phyloP scores from a whole-genome alignment of 2,797 vertebrate genomes.

The Sarcophilus harrisii region DNA sequence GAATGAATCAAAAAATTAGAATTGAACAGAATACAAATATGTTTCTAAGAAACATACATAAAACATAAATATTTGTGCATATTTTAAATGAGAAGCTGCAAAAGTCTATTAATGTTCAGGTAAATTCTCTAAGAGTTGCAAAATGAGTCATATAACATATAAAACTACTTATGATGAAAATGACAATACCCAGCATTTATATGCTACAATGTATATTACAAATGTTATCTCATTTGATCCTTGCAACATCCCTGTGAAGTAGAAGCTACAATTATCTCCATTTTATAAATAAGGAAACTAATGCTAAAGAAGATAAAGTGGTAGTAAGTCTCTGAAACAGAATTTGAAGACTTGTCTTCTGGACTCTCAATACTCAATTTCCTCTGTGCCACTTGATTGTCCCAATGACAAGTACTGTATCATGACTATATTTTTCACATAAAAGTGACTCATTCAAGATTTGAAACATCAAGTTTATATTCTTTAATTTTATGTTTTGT shows the following conservation, averaged over 20 bases:
- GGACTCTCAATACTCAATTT: no score
- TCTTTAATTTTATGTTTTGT: background rate
- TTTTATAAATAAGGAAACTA: no score
- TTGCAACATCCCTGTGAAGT: no score
- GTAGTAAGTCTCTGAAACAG: background rate
- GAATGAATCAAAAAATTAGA: no score
- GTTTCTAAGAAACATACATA: no score
- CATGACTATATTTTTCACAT: background rate
- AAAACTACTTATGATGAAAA: background rate
- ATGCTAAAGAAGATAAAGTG: background rate
- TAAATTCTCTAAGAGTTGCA: background rate
- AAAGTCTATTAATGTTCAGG: background rate
- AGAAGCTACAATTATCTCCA: no score
- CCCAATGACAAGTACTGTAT: background rate
- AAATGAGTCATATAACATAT: background rate
- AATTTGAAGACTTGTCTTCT: background rate
- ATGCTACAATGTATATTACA: no score
- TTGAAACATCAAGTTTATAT: slow-evolving; percentile 2
- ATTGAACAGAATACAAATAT: background rate
- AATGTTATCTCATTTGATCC: no score
- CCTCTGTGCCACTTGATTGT: background rate
- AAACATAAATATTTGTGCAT: background rate
- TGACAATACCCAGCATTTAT: no score
- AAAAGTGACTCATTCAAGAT: rapidly evolving
- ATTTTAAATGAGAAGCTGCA: background rate